Evolutionary conservation across 2,888 invertebrate genomes (phyloP).

Genomic region (Anaspis maculata): DNA sequence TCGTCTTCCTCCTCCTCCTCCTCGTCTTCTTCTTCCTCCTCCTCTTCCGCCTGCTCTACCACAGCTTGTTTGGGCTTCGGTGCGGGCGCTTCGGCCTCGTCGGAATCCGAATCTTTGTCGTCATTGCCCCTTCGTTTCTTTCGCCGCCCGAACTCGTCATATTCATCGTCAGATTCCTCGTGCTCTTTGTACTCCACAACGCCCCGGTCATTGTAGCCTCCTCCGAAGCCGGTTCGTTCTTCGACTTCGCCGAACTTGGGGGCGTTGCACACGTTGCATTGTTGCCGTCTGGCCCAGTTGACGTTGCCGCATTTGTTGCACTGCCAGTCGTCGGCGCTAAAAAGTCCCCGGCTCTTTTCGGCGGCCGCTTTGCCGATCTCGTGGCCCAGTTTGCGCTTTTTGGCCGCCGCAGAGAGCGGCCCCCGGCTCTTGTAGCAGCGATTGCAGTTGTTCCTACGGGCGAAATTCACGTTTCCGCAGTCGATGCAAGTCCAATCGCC

Average conservation of each 20-base stretch:
- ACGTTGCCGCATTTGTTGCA: conserved; percentile 99
- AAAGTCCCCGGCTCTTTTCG: conserved; percentile 93
- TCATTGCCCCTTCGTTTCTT: conserved; percentile 39
- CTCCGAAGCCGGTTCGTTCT: conserved; percentile 71
- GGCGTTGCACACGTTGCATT: conserved; percentile 98
- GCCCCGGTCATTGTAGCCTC: conserved; percentile 92
- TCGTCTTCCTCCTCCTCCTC: conserved; percentile 48
- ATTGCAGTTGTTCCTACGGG: conserved; percentile 82
- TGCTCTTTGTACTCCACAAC: conserved; percentile 91
- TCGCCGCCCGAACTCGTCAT: conserved; percentile 65
- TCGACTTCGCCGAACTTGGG: conserved; percentile 94
- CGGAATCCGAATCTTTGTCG: conserved; percentile 37
- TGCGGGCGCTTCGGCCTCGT: neutral
- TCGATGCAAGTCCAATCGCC: conserved; percentile 62
- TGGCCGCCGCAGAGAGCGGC: conserved; percentile 35
- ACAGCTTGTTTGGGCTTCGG: neutral
- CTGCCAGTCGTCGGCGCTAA: conserved; percentile 98
- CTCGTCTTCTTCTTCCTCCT: conserved; percentile 9
- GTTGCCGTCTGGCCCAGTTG: conserved; percentile 93
- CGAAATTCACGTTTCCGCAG: conserved; percentile 94
- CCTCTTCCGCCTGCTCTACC: neutral
- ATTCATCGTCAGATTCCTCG: conserved; percentile 83
- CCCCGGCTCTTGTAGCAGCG: conserved; percentile 66
- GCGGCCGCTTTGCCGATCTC: conserved; percentile 98
- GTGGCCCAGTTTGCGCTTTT: conserved; percentile 80